Base-by-base conservation (phyloP, 2,888 invertebrate genomes). In the Altica lythri region DNA sequence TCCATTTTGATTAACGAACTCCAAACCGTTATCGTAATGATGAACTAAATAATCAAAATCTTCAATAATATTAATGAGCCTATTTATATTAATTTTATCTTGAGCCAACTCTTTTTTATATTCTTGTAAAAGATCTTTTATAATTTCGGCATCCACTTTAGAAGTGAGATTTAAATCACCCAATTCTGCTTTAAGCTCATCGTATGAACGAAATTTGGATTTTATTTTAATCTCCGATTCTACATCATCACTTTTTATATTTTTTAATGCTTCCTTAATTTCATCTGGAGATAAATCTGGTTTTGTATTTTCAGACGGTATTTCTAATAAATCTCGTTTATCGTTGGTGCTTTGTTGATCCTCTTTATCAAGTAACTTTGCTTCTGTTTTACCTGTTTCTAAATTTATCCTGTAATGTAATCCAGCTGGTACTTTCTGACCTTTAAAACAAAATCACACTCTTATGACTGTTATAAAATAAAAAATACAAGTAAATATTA, bases 11-110 rank as follows among this genome's bases (percentile, higher is more conserved):
- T 83, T 82, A 22, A 85, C 79, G 70, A 91, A 90, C 63, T 85
- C 77, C 53, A 83, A 74, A 0, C 86, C 90, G 76, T 89, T 90
- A 72, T 90, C 90, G 65, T 85, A 83, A 75, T 90, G 88, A 74
- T 90, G 90, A n/a, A 88, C 79, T 50, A 89, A 77, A 73, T 84
- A 88, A 68, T 88, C 88, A 32, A 91, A 75, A 68, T 88, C 86
- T 46, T 81, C 80, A 22, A 90, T 73, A 59, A 81, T 77, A 19
- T 72, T 74, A 16, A 81, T 60, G 57, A 81, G 73, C 42, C 75
- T 72, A 25, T 78, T 74, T 22, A 65, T 64, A n/a, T 72, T 66
- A 18, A 69, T 66, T 29, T 72, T 72, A 13, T 72, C 65, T 37
- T 75, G 73, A 10, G 69, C 71, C n/a, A 67, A 59, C 59, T 76